Evolutionary conservation across 2,113 vertebrate genomes (phyloP).

Genomic region (Himantopus leucocephalus): DNA sequence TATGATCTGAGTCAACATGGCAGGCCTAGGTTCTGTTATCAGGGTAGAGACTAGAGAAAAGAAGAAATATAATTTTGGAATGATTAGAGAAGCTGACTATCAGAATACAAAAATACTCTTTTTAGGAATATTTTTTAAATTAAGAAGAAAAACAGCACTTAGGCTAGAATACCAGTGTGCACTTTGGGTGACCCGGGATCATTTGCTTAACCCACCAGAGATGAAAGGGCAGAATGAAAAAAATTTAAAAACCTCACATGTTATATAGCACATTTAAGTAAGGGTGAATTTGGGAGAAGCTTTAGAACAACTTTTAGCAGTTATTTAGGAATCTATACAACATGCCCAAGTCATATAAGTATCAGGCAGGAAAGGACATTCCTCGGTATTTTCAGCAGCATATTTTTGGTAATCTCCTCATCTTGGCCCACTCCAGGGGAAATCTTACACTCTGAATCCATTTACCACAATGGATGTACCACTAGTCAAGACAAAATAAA

Average conservation of each 20-base stretch:
- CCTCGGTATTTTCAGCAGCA: not conserved
- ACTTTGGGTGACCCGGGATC: not conserved
- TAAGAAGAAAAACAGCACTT: not conserved
- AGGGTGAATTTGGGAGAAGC: not conserved
- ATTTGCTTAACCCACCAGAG: not conserved
- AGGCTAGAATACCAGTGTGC: not conserved
- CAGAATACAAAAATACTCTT: not conserved
- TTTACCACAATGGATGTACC: not conserved
- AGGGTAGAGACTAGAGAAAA: not conserved
- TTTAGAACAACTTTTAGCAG: not conserved
- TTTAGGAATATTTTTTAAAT: not conserved
- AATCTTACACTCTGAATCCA: not conserved
- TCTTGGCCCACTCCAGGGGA: not conserved
- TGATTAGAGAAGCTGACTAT: not conserved
- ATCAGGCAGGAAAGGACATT: not conserved
- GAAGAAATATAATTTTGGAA: not conserved
- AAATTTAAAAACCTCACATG: accelerated
- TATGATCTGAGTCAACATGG: not conserved
- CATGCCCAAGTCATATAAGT: not conserved
- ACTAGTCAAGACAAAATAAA: not conserved
- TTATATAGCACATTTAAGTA: not conserved
- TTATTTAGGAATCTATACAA: not conserved
- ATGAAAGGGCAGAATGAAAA: not conserved
- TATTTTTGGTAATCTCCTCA: not conserved
- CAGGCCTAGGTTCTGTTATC: not conserved